These are phyloP conservation scores for Lineus longissimus DNA, from an alignment of 1,140 invertebrate genomes.

Conservation along the genomic window DNA sequence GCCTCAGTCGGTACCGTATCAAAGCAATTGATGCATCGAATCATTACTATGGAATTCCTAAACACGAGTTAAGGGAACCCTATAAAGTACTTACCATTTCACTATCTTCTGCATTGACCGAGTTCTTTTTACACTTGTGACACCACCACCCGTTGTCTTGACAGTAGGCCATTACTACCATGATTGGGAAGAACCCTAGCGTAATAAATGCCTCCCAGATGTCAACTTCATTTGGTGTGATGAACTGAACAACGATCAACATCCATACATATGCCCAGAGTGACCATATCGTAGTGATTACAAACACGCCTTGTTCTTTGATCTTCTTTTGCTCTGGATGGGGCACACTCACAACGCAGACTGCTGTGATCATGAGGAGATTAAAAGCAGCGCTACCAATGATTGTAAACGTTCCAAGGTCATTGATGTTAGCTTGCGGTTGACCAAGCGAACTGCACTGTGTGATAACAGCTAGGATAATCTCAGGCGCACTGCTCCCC, in stretches of 20 bases:
- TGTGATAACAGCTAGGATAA: conserved; percentile 57
- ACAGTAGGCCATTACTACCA: conserved; percentile 47
- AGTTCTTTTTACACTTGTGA: conserved; percentile 19
- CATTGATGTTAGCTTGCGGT: conserved; percentile 31
- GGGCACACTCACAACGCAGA: conserved; percentile 48
- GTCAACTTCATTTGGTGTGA: conserved; percentile 34
- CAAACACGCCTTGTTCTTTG: conserved; percentile 54
- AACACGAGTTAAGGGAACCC: too few species aligned
- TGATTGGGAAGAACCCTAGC: conserved; percentile 59
- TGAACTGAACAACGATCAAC: conserved; percentile 36
- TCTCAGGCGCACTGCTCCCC: conserved; percentile 59
- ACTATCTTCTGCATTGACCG: conserved; percentile 1
- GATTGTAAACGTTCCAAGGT: conserved; percentile 55
- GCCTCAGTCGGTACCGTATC: too few species aligned
- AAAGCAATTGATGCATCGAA: too few species aligned
- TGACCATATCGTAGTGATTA: conserved; percentile 54
- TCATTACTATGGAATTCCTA: too few species aligned
- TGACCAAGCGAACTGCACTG: conserved; percentile 25
- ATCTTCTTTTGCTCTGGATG: conserved; percentile 40
- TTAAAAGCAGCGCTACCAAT: conserved; percentile 60
- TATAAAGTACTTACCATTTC: conserved; percentile 24
- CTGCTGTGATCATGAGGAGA: conserved; percentile 51
- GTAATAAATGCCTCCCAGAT: conserved; percentile 63
- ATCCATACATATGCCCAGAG: conserved; percentile 58
- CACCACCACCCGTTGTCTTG: conserved; percentile 43